Evolutionary conservation across 2,888 invertebrate species (phyloP).

Genomic region (Clivina fossor): DNA sequence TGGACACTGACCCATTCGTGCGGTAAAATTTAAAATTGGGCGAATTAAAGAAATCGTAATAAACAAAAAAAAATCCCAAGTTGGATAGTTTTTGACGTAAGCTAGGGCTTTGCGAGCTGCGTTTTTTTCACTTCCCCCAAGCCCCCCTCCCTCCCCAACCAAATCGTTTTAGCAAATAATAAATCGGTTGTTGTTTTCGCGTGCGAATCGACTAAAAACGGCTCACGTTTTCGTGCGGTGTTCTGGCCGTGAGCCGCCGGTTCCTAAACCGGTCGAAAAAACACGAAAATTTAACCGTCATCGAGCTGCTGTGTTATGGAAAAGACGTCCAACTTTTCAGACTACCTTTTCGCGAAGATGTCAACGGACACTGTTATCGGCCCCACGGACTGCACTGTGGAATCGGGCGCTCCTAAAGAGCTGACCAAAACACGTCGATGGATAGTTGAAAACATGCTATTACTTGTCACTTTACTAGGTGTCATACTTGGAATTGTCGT

Average conservation of each 20-base stretch:
- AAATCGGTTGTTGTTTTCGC: too few relatives aligned
- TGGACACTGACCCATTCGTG: too few relatives aligned
- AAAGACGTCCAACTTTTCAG: constrained; percentile 60
- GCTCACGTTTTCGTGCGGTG: constrained; percentile 21
- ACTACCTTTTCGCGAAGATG: constrained; percentile 81
- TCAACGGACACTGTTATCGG: constrained; percentile 60
- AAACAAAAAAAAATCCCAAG: too few relatives aligned
- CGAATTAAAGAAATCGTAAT: too few relatives aligned
- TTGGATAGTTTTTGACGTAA: too few relatives aligned
- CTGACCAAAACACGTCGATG: constrained; percentile 68
- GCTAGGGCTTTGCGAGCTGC: too few relatives aligned
- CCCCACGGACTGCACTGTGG: constrained; percentile 54
- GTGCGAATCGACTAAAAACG: constrained; percentile 22
- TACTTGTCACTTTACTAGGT: constrained; percentile 78
- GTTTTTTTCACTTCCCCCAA: too few relatives aligned
- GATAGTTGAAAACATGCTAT: constrained; percentile 74
- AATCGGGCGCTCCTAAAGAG: constrained; percentile 60
- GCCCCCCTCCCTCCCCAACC: too few relatives aligned
- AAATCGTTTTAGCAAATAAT: too few relatives aligned
- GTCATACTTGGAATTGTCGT: constrained; percentile 73
- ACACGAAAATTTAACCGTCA: too few relatives aligned
- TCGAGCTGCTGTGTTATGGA: constrained; percentile 32
- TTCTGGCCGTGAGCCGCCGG: neutral
- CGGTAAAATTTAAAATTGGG: too few relatives aligned
- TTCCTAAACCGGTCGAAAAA: too few relatives aligned